Evolutionary conservation across 2,113 vertebrate genomes (phyloP).

Genomic region (Xiphophorus couchianus): DNA sequence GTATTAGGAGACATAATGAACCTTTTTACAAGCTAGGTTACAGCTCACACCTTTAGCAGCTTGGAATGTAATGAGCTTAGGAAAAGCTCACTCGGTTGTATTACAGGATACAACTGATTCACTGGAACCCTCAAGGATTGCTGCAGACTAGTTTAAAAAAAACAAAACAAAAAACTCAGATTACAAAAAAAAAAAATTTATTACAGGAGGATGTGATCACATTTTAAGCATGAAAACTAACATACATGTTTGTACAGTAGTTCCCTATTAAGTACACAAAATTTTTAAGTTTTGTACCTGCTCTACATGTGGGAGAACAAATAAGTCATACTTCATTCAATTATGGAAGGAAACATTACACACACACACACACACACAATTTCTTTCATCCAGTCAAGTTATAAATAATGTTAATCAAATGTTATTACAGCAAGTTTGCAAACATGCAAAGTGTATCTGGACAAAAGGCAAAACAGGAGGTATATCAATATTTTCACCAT

Average conservation of each 20-base stretch:
- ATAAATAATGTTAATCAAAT: constrained; percentile 59
- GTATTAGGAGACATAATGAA: no score
- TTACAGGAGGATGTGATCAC: constrained; percentile 33
- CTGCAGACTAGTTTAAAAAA: not conserved
- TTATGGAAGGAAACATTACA: not conserved
- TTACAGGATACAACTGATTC: not conserved
- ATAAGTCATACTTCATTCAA: not conserved
- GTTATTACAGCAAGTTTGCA: constrained; percentile 17
- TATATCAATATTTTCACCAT: constrained; percentile 23
- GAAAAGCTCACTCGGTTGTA: no score
- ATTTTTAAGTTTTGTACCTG: constrained; percentile 24
- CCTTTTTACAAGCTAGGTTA: not conserved
- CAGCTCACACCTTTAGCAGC: not conserved
- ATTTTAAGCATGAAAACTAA: constrained; percentile 46
- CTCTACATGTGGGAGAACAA: constrained; percentile 21
- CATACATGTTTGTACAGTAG: constrained; percentile 67
- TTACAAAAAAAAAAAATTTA: constrained; percentile 54
- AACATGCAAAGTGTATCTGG: constrained; percentile 34
- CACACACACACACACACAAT: constrained; percentile 1
- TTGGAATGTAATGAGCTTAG: not conserved
- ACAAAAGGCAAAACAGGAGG: constrained; percentile 22
- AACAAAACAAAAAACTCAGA: not conserved
- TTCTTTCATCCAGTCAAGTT: constrained; percentile 39
- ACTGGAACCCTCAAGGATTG: not conserved
- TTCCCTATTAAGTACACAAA: constrained; percentile 35